Percentiles rank a stretch among this genome's conserved stretches.
Conservation (phyloP, 2,888 invertebrate species). For the Mimas tiliae region DNA sequence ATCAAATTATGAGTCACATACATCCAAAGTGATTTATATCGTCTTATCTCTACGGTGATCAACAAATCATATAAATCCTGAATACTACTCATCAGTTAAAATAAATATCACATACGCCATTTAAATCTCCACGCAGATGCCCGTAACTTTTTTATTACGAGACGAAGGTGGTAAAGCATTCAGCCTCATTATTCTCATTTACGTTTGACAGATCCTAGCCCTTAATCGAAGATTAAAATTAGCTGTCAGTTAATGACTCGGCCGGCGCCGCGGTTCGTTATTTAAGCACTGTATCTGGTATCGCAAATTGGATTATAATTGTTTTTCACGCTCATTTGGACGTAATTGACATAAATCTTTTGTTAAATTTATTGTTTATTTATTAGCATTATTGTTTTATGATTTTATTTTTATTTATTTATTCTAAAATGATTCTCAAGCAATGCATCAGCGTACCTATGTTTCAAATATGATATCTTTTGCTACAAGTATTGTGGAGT, state of each 20-base stretch:
- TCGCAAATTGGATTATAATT: constrained; percentile 76
- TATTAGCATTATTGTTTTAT: constrained; percentile 30
- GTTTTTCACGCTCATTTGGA: constrained; percentile 80
- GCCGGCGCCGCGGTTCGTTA: constrained; percentile 56
- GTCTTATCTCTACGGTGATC: not conserved
- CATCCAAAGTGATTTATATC: too few species aligned
- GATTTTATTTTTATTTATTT: not conserved
- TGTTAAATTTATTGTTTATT: constrained; percentile 68
- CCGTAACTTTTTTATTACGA: constrained; percentile 25
- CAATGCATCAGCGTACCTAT: too few species aligned
- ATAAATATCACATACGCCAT: constrained; percentile 6
- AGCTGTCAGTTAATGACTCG: constrained; percentile 71
- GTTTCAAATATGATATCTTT: too few species aligned
- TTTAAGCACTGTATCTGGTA: constrained; percentile 64
- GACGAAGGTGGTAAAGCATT: constrained; percentile 41
- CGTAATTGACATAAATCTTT: constrained; percentile 78
- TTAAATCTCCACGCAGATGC: constrained; percentile 16
- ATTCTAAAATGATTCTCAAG: not conserved
- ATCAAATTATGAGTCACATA: too few species aligned
- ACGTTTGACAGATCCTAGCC: constrained; percentile 63
- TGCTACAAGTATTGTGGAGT: too few species aligned
- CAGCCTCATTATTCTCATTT: constrained; percentile 65
- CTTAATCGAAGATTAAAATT: constrained; percentile 81
- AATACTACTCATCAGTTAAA: not conserved
- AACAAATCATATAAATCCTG: not conserved